phyloP scores from a whole-genome alignment of 2,888 invertebrate species.

The Bedellia somnulentella region DNA sequence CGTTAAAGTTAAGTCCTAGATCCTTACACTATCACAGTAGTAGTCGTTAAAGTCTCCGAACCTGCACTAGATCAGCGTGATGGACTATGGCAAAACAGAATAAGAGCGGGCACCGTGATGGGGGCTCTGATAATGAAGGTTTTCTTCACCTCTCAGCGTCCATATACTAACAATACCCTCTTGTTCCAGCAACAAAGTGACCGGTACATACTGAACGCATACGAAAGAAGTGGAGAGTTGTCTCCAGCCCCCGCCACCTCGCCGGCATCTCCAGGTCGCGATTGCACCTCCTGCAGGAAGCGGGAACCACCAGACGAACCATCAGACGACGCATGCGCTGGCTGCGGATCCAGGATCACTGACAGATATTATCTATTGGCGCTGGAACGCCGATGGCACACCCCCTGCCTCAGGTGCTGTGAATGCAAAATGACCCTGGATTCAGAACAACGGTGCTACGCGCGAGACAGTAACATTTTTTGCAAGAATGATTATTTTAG shows the following conservation, averaged over 20 bases:
- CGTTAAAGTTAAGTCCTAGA: too few species aligned
- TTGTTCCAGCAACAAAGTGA: slow-evolving; percentile 70
- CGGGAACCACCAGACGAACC: slow-evolving; percentile 54
- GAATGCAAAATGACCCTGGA: slow-evolving; percentile 89
- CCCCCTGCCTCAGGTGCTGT: slow-evolving; percentile 86
- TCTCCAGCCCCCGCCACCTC: slow-evolving; percentile 74
- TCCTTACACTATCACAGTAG: too few species aligned
- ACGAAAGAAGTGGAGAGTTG: slow-evolving; percentile 72
- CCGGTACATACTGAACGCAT: slow-evolving; percentile 65
- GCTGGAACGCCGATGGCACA: slow-evolving; percentile 92
- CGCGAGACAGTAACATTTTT: slow-evolving; percentile 89
- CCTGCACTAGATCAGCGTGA: too few species aligned
- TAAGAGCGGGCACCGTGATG: too few species aligned
- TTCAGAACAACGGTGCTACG: slow-evolving; percentile 89
- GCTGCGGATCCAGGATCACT: slow-evolving; percentile 82
- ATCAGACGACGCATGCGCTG: slow-evolving; percentile 72
- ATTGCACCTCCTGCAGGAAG: slow-evolving; percentile 63
- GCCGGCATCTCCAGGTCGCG: slow-evolving; percentile 62
- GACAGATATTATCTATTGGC: slow-evolving; percentile 92
- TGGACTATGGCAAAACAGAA: too few species aligned
- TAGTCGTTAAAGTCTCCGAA: too few species aligned
- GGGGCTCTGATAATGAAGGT: too few species aligned
- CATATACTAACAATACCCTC: slow-evolving; percentile 9
- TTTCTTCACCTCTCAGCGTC: too few species aligned
- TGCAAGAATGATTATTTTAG: slow-evolving; percentile 97